Percentiles rank a stretch among this genome's conserved stretches.
Conservation (phyloP, 2,113 vertebrate genomes). For the Nettapus auritus region DNA sequence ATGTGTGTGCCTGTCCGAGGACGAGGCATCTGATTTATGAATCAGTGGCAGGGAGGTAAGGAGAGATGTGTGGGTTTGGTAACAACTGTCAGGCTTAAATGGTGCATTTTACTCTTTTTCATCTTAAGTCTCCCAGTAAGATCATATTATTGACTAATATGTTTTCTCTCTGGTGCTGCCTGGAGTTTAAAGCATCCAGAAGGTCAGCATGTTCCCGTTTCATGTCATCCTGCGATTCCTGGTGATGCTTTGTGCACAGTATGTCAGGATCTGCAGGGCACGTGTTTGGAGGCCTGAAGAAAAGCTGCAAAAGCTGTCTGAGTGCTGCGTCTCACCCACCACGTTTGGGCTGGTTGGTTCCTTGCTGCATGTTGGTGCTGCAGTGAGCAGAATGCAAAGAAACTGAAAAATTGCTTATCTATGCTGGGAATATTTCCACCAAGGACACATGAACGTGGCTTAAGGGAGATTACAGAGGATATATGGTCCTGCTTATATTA, state of each 20-base stretch:
- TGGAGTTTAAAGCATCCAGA: neutral
- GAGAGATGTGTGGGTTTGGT: slow-evolving; percentile 19
- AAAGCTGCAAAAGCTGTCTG: neutral
- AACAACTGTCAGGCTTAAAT: slow-evolving; percentile 22
- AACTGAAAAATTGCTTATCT: neutral
- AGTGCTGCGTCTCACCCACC: neutral
- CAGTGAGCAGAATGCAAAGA: neutral
- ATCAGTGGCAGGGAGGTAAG: slow-evolving; percentile 33
- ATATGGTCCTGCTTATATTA: neutral
- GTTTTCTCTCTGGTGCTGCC: neutral
- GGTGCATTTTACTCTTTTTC: slow-evolving; percentile 40
- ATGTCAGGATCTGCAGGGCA: neutral
- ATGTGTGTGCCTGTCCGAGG: slow-evolving; percentile 2
- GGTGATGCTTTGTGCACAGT: neutral
- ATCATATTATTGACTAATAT: slow-evolving; percentile 27
- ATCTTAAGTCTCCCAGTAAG: slow-evolving; percentile 9
- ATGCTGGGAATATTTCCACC: neutral
- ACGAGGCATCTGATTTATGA: slow-evolving; percentile 34
- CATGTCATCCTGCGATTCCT: rapidly evolving
- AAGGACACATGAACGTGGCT: neutral
- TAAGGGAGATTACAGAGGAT: neutral
- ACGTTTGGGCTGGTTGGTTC: neutral
- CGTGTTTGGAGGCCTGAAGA: rapidly evolving
- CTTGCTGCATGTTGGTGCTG: neutral
- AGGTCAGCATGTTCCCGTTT: neutral